Base-by-base conservation (phyloP, 2,113 vertebrate genomes). In the Apteryx owenii region DNA sequence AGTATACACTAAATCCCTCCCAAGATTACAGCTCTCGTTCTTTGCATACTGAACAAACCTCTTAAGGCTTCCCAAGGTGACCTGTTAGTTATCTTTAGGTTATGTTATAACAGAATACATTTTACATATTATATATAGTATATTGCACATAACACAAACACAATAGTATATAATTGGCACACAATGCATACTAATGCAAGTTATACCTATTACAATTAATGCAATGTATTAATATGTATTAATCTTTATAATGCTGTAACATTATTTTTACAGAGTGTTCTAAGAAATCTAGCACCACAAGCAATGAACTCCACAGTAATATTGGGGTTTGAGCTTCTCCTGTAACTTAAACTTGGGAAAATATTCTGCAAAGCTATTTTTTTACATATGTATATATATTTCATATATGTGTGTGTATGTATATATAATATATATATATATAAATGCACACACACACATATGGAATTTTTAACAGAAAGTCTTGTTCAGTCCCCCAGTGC, bases 171-270 rank as follows among this genome's bases (percentile, higher is more conserved):
- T 60, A 79, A 42, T 31, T 75, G 87, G 69, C 28, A 79, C 17
- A 19, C 62, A 92, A 78, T 89, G 2, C 62, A 42, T 68, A 26
- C 17, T 60, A 54, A 71, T 81, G 54, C 60, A 69, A 68, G 12
- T 79, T 77, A 66, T 12, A n/a, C 2, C 51, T 77, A 92, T 80
- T 77, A n/a, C 19, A 73, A 51, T 93, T 79, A 73, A 73, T 78
- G 22, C 5, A 28, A n/a, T 44, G 64, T 12, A 75, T 87, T 62
- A 68, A 31, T 36, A 12, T 31, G 5, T 15, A 81, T 94, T 89
- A 92, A 71, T 84, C 93, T 90, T 90, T 83, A 77, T 89, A 64
- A 70, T 53, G 28, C 71, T 94, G 33, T 75, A 69, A 76, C 53
- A 60, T 20, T 53, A 40, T 60, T 85, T 75, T 69, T 76, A 68